Evolutionary conservation across 2,888 invertebrate genomes (phyloP).

Genomic region (Platycheirus rosarum): DNA sequence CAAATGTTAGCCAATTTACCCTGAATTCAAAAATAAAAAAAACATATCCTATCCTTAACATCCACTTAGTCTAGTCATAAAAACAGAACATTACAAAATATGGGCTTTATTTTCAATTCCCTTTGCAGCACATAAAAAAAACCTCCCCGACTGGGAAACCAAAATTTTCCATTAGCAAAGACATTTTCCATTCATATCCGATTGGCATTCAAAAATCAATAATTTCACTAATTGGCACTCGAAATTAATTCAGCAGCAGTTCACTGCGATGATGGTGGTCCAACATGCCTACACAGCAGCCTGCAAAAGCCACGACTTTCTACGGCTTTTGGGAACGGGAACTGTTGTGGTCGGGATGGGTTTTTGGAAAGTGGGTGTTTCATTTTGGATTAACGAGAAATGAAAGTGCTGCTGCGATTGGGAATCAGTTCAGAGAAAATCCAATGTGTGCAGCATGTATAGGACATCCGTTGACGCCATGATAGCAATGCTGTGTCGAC

Average conservation of each 20-base stretch:
- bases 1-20: too few species aligned
- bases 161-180: slow-evolving; percentile 54
- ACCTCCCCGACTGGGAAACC: background rate
- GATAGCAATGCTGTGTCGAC: background rate
- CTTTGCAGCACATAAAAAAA: background rate
- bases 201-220: slow-evolving; percentile 58
- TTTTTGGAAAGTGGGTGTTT: background rate
- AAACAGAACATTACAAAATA: background rate
- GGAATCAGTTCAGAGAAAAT: slow-evolving; percentile 3
- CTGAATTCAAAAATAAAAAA: too few species aligned
- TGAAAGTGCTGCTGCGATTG: slow-evolving; percentile 20
- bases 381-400: background rate
- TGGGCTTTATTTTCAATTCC: background rate
- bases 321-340: background rate
- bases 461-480: slow-evolving; percentile 36
- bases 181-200: slow-evolving; percentile 46
- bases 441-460: slow-evolving; percentile 7
- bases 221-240: slow-evolving; percentile 68
- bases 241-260: slow-evolving; percentile 38
- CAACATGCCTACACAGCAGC: slow-evolving; percentile 30
- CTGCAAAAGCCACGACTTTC: slow-evolving; percentile 1
- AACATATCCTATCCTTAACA: too few species aligned
- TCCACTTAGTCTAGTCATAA: background rate
- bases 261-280: background rate
- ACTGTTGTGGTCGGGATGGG: slow-evolving; percentile 4